Conservation (phyloP, 2,888 invertebrate species). For the Carpatolechia fugitivella region DNA sequence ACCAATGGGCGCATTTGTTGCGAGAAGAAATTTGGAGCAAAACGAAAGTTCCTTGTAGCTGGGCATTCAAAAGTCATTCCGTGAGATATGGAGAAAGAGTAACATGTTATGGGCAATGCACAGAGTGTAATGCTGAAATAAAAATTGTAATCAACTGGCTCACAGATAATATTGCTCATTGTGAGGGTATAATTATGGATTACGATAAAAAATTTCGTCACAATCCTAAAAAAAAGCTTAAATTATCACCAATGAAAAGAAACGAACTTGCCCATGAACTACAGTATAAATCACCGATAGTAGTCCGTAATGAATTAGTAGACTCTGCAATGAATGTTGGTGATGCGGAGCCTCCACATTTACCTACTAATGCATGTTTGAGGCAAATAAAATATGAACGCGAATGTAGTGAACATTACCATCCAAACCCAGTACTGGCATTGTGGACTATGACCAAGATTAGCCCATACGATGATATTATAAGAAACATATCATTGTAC, state of each 20-base stretch:
- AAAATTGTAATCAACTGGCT: background rate
- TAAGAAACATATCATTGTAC: background rate
- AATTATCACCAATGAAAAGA: too few relatives aligned
- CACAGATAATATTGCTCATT: background rate
- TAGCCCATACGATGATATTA: background rate
- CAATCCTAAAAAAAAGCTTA: background rate
- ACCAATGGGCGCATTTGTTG: background rate
- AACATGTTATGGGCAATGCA: background rate
- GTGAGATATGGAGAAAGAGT: constrained; percentile 5
- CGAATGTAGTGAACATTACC: background rate
- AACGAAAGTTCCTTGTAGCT: constrained; percentile 14
- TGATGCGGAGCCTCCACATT: background rate
- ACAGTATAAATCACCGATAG: background rate
- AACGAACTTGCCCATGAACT: too few relatives aligned
- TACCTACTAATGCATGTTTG: background rate
- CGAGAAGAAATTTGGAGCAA: constrained; percentile 14
- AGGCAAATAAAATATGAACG: background rate
- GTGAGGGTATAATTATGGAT: background rate
- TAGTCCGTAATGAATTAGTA: background rate
- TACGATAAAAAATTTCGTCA: background rate
- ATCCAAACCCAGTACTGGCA: background rate
- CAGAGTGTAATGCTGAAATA: background rate
- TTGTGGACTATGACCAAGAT: background rate
- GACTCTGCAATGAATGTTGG: background rate
- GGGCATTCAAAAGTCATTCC: constrained; percentile 11